These are phyloP conservation scores for Phaethornis superciliosus DNA, from an alignment of 2,113 vertebrate genomes.

Conservation along the genomic window DNA sequence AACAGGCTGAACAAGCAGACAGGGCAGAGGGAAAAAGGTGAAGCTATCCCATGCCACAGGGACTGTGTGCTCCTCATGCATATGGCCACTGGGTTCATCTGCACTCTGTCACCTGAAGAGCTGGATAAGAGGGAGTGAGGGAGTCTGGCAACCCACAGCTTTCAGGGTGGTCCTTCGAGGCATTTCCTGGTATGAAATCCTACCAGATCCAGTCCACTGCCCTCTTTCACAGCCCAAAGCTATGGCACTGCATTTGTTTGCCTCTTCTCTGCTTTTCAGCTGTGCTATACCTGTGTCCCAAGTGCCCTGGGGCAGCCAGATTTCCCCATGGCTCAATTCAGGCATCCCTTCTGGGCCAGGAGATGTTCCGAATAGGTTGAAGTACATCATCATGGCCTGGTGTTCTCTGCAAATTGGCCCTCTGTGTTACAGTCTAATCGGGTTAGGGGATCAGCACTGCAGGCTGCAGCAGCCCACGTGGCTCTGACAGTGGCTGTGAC, in stretches of 20 bases:
- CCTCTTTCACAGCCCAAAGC: neutral
- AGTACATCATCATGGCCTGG: neutral
- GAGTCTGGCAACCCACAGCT: neutral
- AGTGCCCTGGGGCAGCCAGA: neutral
- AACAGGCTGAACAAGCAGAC: neutral
- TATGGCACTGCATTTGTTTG: neutral
- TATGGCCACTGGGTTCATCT: rapidly evolving
- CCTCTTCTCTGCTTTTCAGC: neutral
- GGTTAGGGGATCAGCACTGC: neutral
- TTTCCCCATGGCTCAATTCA: neutral
- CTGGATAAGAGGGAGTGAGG: rapidly evolving
- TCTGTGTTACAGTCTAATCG: neutral
- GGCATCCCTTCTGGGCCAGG: neutral
- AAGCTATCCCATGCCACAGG: neutral
- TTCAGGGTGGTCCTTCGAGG: neutral
- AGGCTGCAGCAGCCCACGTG: neutral
- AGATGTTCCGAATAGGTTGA: neutral
- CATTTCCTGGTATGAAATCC: neutral
- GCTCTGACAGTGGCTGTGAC: neutral
- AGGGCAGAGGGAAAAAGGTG: neutral
- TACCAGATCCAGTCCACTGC: neutral
- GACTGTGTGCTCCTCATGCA: neutral
- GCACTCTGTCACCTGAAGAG: neutral
- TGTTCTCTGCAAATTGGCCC: neutral
- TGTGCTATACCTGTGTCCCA: too few relatives aligned